Conservation (phyloP, 2,888 invertebrate species). For the Mayetiola destructor region DNA sequence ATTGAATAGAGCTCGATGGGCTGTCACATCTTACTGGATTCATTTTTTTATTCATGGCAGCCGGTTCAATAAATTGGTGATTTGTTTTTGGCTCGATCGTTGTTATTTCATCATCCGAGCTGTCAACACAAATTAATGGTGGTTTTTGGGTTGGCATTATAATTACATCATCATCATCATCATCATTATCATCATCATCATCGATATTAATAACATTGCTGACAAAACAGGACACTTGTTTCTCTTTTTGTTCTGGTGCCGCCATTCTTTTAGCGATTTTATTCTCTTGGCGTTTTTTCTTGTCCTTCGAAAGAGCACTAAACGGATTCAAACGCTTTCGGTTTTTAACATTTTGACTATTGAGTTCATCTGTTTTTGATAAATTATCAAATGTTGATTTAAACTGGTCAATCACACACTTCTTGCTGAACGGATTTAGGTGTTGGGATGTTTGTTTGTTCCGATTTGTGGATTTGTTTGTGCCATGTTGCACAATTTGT, state of each 20-base stretch:
- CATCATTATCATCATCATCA: constrained; percentile 17
- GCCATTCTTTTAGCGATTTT: background rate
- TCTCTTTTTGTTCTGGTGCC: background rate
- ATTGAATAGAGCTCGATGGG: constrained; percentile 25
- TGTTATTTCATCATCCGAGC: constrained; percentile 23
- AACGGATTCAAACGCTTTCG: constrained; percentile 9
- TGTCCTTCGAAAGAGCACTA: background rate
- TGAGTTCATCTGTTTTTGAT: background rate
- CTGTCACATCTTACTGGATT: background rate
- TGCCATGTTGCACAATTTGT: background rate
- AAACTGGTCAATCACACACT: background rate
- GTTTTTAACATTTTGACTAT: background rate
- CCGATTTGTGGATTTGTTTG: too few relatives aligned
- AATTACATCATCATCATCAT: constrained; percentile 29
- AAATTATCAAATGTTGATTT: too few relatives aligned
- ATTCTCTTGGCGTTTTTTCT: background rate
- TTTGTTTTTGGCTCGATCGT: background rate
- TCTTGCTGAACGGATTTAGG: background rate
- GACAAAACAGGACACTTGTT: too few relatives aligned
- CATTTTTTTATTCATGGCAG: background rate
- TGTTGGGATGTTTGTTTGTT: background rate
- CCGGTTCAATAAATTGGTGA: background rate
- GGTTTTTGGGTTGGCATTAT: constrained; percentile 27
- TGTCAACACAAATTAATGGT: constrained; percentile 27
- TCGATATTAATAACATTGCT: constrained; percentile 10